Evolutionary conservation across 2,888 invertebrate species (phyloP).

Genomic region (Philonicus albiceps): DNA sequence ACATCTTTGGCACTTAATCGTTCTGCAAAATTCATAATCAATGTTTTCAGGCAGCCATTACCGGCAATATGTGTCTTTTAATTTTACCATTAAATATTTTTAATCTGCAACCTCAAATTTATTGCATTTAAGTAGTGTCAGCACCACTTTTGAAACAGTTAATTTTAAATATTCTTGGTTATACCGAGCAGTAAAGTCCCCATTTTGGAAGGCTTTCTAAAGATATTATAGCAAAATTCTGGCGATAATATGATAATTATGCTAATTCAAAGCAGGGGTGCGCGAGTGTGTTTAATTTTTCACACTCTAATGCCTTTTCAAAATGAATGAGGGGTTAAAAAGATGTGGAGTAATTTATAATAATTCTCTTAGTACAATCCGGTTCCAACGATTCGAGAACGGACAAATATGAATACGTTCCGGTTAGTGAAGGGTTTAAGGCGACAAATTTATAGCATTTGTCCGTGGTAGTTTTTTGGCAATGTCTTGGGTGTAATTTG

Average conservation of each 20-base stretch:
- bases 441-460: slow-evolving; percentile 48
- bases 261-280: slow-evolving; percentile 52
- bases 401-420: slow-evolving; percentile 23
- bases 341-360: neutral
- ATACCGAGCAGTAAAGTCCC: neutral
- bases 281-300: slow-evolving; percentile 39
- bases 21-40: neutral
- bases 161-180: neutral
- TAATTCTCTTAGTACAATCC: neutral
- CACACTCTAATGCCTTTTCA: slow-evolving; percentile 18
- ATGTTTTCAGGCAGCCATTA: neutral
- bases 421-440: neutral
- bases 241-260: slow-evolving; percentile 58
- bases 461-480: slow-evolving; percentile 49
- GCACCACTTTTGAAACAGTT: neutral
- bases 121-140: neutral
- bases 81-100: neutral
- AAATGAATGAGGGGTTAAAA: neutral
- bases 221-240: slow-evolving; percentile 48
- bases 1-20: no score
- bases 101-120: neutral
- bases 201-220: neutral
- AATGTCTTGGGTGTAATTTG: slow-evolving; percentile 45
- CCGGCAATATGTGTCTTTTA: neutral
- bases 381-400: neutral